Percentiles rank a stretch among this genome's conserved stretches.
Evolutionary conservation across 2,113 vertebrate species (phyloP).

Genomic region (Mustela lutreola): DNA sequence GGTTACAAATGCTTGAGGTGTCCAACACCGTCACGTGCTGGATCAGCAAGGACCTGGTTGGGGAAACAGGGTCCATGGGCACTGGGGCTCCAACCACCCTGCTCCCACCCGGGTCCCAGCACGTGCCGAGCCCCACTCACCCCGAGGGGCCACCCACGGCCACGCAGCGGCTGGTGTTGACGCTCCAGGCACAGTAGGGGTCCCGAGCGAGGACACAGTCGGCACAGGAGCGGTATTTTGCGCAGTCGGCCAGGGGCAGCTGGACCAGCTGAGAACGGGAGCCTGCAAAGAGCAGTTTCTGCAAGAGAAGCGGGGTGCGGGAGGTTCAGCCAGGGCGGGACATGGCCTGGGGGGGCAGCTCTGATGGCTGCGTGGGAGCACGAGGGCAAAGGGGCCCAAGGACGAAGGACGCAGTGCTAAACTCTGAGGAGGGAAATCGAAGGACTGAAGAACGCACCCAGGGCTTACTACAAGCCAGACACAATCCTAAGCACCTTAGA

Average conservation of each 20-base stretch:
- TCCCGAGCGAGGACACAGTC: constrained; percentile 96
- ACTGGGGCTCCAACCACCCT: too few species aligned
- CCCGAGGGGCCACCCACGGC: constrained; percentile 89
- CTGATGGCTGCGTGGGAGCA: rapidly evolving
- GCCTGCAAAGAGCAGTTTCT: constrained; percentile 96
- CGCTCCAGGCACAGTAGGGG: constrained; percentile 97
- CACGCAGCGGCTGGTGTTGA: constrained; percentile 93
- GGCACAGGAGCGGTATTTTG: constrained; percentile 94
- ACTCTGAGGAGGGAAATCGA: background rate
- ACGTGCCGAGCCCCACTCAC: constrained; percentile 87
- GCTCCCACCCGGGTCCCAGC: background rate
- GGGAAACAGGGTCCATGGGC: background rate
- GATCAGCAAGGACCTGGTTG: constrained; percentile 82
- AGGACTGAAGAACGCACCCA: background rate
- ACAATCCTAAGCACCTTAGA: constrained; percentile 30
- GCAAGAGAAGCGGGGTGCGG: background rate
- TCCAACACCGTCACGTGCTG: constrained; percentile 83
- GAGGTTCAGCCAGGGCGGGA: background rate
- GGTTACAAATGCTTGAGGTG: constrained; percentile 81
- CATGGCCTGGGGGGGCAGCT: rapidly evolving
- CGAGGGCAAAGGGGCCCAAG: too few species aligned
- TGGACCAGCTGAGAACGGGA: constrained; percentile 94
- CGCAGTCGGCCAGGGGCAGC: constrained; percentile 95
- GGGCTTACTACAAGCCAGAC: background rate
- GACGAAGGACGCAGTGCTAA: background rate